phyloP scores from a whole-genome alignment of 37 sponge, comb jelly and placozoan genomes.

The Chondrosia reniformis region DNA sequence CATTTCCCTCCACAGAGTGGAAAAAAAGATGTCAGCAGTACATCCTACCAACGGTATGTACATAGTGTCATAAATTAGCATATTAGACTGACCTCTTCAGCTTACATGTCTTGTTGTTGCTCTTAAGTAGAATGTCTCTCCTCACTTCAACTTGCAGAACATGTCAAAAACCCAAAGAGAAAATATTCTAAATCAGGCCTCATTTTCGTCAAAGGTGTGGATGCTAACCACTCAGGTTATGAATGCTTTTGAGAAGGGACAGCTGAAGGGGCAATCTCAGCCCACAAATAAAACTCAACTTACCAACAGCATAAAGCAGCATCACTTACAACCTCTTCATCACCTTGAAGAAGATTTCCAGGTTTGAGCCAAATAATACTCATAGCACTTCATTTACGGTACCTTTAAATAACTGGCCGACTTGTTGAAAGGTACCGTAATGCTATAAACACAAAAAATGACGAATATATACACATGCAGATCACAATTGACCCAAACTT shows the following conservation, averaged over 20 bases:
- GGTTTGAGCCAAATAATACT: no score
- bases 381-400: no score
- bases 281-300: neutral
- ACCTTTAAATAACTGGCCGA: no score
- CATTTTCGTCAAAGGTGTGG: neutral
- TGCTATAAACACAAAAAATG: neutral
- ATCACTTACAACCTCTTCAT: slow-evolving; percentile 14
- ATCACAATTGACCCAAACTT: neutral
- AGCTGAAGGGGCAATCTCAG: neutral
- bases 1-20: slow-evolving; percentile 11
- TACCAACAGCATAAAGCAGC: neutral
- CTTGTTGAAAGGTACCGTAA: no score
- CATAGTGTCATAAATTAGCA: neutral
- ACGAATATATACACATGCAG: neutral
- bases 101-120: neutral
- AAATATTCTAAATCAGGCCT: slow-evolving; percentile 5
- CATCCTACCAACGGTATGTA: slow-evolving; percentile 10
- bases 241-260: neutral
- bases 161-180: slow-evolving; percentile 6
- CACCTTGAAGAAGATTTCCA: slow-evolving; percentile 14
- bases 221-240: neutral
- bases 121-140: neutral
- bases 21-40: neutral
- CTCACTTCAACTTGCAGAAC: neutral
- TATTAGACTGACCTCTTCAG: neutral